These are phyloP conservation scores for Ylistrum balloti DNA, from an alignment of 1,140 invertebrate genomes.

Conservation along the genomic window DNA sequence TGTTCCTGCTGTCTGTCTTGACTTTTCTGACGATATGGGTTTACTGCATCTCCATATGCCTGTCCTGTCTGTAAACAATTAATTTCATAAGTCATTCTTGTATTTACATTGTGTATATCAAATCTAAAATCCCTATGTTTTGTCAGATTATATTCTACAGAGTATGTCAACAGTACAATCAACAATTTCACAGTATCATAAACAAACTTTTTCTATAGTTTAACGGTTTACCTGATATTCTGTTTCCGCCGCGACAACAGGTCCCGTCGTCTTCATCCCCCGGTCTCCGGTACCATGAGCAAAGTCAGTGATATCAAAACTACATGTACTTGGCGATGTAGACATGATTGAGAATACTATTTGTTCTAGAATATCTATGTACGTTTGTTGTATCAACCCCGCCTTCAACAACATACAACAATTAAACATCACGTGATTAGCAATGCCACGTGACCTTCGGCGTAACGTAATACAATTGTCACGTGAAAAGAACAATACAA, in stretches of 20 bases:
- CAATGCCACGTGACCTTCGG: not conserved
- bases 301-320: not conserved
- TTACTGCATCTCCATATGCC: not conserved
- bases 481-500: not conserved
- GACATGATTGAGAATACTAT: not conserved
- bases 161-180: too few species aligned
- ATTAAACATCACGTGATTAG: constrained; percentile 3
- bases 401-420: not conserved
- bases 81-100: too few species aligned
- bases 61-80: not conserved
- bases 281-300: not conserved
- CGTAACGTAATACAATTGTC: not conserved
- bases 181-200: too few species aligned
- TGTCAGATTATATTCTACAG: too few species aligned
- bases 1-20: not conserved
- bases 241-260: too few species aligned
- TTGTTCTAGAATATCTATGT: not conserved
- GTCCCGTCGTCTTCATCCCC: not conserved
- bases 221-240: too few species aligned
- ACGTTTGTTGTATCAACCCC: not conserved
- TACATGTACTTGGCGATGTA: not conserved
- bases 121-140: too few species aligned
- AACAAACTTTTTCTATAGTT: too few species aligned
- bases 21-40: not conserved
- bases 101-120: too few species aligned